These are phyloP conservation scores for Phoenoteleia sp. DNA, from an alignment of 2,888 invertebrate genomes.

Conservation along the genomic window DNA sequence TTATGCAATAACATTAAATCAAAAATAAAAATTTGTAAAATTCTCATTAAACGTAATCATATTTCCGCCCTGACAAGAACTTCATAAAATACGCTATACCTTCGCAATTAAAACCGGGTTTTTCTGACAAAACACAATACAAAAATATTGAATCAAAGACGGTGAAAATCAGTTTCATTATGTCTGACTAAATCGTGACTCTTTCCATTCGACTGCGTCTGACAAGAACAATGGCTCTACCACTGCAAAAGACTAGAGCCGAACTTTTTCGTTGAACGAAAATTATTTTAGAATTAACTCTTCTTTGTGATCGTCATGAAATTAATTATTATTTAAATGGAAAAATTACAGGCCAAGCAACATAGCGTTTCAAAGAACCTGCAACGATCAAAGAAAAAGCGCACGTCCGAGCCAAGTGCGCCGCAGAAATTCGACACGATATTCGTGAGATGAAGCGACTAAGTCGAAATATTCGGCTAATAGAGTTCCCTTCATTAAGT, in stretches of 20 bases:
- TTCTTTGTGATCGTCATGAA: constrained; percentile 20
- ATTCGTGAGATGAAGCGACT: constrained; percentile 31
- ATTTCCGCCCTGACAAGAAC: too few relatives aligned
- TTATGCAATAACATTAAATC: too few relatives aligned
- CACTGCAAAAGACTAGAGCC: constrained; percentile 37
- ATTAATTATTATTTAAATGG: constrained; percentile 53
- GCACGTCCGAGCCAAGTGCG: not conserved
- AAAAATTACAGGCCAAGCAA: constrained; percentile 20
- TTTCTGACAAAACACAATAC: not conserved
- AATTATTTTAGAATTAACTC: constrained; percentile 24
- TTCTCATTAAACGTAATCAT: too few relatives aligned
- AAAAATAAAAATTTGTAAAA: too few relatives aligned
- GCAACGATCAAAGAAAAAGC: constrained; percentile 4
- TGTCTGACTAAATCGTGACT: constrained; percentile 30
- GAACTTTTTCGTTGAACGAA: constrained; percentile 15
- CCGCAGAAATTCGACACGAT: not conserved
- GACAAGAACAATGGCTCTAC: constrained; percentile 30
- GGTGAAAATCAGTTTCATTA: constrained; percentile 47
- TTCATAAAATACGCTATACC: too few relatives aligned
- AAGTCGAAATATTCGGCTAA: constrained; percentile 70
- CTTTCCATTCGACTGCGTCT: not conserved
- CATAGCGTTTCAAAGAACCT: constrained; percentile 18
- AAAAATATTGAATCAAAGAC: constrained; percentile 41
- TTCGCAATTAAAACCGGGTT: not conserved
- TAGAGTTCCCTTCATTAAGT: constrained; percentile 70